Evolutionary conservation across 2,113 vertebrate genomes (phyloP), one percentile per base, ranked within the genome.

Genomic region (Ctenomys sociabilis): DNA sequence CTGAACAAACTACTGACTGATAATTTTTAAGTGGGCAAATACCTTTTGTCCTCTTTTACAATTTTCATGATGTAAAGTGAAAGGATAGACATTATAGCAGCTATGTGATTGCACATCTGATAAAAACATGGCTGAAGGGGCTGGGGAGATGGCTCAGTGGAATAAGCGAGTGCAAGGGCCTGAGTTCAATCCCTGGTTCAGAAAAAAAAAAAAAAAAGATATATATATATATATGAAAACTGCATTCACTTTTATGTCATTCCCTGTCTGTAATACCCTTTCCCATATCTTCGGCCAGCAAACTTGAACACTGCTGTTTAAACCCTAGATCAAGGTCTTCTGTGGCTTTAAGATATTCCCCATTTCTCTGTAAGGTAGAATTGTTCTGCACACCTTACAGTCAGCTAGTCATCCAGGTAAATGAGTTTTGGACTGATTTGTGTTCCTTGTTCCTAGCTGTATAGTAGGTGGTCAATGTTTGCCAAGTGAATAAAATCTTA

Each of bases 1-100:
- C 49, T 88, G 22, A 49, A 90, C 17, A 66, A 94, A 95, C 92
- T 40, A 75, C 30, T 57, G 68, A 19, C 83, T 70, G 63, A 72
- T 72, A 49, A 83, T 64, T 95, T 80, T 89, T 75, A 80, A 80
- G 45, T 59, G 75, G 57, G 49, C 75, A 85, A 64, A 57, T 68
- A 10, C 9, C 66, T 94, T 94, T 85, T 63, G 73, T 90, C 37
- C 22, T 73, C 35, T 88, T 87, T 35, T 73, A 80, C 84, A 57
- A n/a, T 24, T 59, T 91, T 73, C 54, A 83, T 81, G 4, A 52
- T 40, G 2, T 85, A n/a, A 63, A 35, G 11, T n/a, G 6, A 22
- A 45, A 28, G 3, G 45, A 40, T 1, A 52, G 54, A 91, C 28
- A 49, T 70, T 57, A 28, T 0, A 40, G 59, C 49, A 57, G 32